Percentiles rank a stretch among this genome's conserved stretches.
Conservation (phyloP, 2,113 vertebrate species). For the Tenrec ecaudatus region DNA sequence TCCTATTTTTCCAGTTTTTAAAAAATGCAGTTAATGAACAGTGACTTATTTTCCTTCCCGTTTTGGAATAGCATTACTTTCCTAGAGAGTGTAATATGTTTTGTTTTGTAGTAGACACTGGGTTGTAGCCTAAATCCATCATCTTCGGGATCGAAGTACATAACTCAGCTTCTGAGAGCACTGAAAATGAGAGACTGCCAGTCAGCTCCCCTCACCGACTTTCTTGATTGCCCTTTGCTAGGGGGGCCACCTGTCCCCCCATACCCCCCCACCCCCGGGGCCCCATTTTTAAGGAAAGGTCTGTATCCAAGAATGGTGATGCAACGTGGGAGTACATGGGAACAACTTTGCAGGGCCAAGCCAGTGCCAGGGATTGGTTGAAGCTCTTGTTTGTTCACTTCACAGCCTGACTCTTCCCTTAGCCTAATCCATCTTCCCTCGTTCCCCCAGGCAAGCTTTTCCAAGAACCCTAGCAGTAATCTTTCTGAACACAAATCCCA, state of each 20-base stretch:
- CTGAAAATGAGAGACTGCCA: not conserved
- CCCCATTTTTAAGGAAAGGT: not conserved
- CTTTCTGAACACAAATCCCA: not conserved
- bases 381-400: not conserved
- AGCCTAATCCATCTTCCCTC: not conserved
- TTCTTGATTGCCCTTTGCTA: not conserved
- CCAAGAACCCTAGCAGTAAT: not conserved
- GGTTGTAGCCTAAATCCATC: not conserved
- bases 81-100: conserved; percentile 39
- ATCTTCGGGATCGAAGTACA: conserved; percentile 10
- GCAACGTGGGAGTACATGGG: not conserved
- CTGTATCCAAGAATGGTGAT: not conserved
- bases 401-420: not conserved
- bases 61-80: conserved; percentile 66
- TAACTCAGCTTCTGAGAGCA: conserved; percentile 36
- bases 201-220: not conserved
- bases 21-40: conserved; percentile 43
- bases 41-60: conserved; percentile 63
- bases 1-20: conserved; percentile 49
- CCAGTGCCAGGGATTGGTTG: not conserved
- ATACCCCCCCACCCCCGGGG: too few relatives aligned
- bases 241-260: not conserved
- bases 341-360: not conserved
- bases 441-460: not conserved
- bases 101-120: conserved; percentile 47